A percentile compares a stretch with the other conserved stretches of the same genome.
Evolutionary conservation across 1,140 invertebrate genomes (phyloP).

Genomic region (Sitodiplosis mosellana): DNA sequence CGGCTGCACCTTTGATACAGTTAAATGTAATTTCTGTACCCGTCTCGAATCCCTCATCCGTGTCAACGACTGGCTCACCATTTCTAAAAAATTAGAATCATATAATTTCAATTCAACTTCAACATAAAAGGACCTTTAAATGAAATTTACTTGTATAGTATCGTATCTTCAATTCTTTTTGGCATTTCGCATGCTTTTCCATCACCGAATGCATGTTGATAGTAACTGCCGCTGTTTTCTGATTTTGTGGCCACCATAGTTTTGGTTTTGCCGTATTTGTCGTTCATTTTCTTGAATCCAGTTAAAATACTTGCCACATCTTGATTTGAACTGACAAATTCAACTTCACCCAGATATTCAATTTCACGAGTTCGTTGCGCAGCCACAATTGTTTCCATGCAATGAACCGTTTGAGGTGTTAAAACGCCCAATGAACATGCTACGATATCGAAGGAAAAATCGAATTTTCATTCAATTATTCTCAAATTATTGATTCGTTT

Average conservation of each 20-base stretch:
- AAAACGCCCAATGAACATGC: slow-evolving; percentile 50
- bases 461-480: too few relatives aligned
- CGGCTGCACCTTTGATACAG: slow-evolving; percentile 58
- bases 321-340: neutral
- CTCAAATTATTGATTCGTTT: too few relatives aligned
- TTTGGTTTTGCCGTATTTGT: neutral
- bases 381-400: slow-evolving; percentile 14
- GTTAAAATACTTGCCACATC: neutral
- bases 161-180: slow-evolving; percentile 15
- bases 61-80: slow-evolving; percentile 8
- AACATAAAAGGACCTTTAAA: too few relatives aligned
- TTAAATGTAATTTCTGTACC: slow-evolving; percentile 64
- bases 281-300: neutral
- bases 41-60: slow-evolving; percentile 43
- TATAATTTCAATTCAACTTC: too few relatives aligned
- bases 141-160: slow-evolving; percentile 18
- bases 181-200: slow-evolving; percentile 19
- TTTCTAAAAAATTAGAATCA: slow-evolving; percentile 10
- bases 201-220: slow-evolving; percentile 7
- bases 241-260: neutral
- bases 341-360: slow-evolving; percentile 8
- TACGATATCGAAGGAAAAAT: too few relatives aligned
- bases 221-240: neutral
- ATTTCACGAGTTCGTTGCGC: slow-evolving; percentile 15
- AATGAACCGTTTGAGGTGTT: slow-evolving; percentile 34